Evolutionary conservation across 2,888 invertebrate genomes (phyloP).

Genomic region (Argyra leucocephala): DNA sequence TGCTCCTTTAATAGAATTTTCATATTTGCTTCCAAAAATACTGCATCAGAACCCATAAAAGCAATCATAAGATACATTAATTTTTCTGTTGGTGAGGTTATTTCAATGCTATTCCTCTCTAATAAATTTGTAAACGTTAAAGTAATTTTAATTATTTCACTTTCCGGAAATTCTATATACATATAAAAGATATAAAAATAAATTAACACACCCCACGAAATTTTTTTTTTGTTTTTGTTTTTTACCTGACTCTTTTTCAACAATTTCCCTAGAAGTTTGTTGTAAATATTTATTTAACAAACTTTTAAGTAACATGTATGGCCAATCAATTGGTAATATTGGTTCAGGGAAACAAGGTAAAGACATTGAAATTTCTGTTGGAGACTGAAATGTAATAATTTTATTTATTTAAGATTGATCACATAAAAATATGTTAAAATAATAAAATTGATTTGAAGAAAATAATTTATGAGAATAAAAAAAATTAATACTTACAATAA

Average conservation of each 20-base stretch:
- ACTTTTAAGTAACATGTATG: slow-evolving; percentile 57
- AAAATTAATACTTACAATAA: slow-evolving; percentile 31
- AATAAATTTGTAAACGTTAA: slow-evolving; percentile 36
- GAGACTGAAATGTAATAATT: slow-evolving; percentile 27
- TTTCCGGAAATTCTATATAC: slow-evolving; percentile 28
- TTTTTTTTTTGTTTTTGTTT: slow-evolving; percentile 15
- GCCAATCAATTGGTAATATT: slow-evolving; percentile 70
- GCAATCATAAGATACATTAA: slow-evolving; percentile 42
- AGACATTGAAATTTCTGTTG: slow-evolving; percentile 43
- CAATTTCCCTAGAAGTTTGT: slow-evolving; percentile 43
- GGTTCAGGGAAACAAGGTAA: slow-evolving; percentile 51
- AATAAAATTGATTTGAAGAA: slow-evolving; percentile 17
- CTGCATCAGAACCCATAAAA: slow-evolving; percentile 40
- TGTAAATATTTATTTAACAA: slow-evolving; percentile 47
- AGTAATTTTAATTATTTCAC: slow-evolving; percentile 37
- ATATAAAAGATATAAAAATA: slow-evolving; percentile 29
- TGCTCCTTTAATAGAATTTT: slow-evolving; percentile 31
- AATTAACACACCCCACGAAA: slow-evolving; percentile 37
- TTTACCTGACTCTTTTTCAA: slow-evolving; percentile 14
- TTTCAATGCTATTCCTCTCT: slow-evolving; percentile 33
- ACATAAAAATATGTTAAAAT: slow-evolving; percentile 14
- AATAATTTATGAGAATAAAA: background rate
- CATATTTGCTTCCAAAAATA: slow-evolving; percentile 38
- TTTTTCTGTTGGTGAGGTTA: slow-evolving; percentile 38
- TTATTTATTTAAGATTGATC: background rate